Percentiles rank a stretch among this genome's conserved stretches.
Conservation (phyloP, 2,113 vertebrate genomes). For the Stigmatopora nigra region DNA sequence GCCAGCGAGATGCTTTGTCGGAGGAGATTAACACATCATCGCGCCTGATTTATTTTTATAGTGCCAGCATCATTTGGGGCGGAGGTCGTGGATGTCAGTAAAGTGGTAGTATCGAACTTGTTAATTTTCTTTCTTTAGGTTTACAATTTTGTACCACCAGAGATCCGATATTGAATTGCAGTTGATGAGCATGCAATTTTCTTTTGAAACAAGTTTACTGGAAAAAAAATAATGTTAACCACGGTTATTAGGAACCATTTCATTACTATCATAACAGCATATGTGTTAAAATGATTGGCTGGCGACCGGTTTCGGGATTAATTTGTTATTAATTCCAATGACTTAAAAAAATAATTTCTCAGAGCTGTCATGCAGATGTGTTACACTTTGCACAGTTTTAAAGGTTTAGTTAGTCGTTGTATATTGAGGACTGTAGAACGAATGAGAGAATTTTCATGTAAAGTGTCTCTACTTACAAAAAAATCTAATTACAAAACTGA, state of each 20-base stretch:
- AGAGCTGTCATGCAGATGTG: too few species aligned
- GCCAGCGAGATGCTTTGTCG: constrained; percentile 61
- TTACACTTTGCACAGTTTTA: too few species aligned
- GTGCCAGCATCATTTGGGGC: constrained; percentile 51
- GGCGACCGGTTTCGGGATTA: not conserved
- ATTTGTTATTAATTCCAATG: too few species aligned
- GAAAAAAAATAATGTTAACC: too few species aligned
- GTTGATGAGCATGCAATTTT: not conserved
- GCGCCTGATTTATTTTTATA: constrained; percentile 65
- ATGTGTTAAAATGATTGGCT: not conserved
- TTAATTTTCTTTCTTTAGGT: not conserved
- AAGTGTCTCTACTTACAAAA: too few species aligned
- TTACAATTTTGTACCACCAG: not conserved
- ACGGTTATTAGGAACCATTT: too few species aligned
- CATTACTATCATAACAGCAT: too few species aligned
- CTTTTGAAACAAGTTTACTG: not conserved
- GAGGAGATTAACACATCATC: constrained; percentile 70
- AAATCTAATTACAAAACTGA: too few species aligned
- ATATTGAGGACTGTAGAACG: too few species aligned
- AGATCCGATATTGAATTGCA: not conserved
- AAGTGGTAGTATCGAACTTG: constrained; percentile 31
- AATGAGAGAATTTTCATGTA: too few species aligned
- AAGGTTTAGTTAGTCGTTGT: too few species aligned
- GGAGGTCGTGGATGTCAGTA: constrained; percentile 45
- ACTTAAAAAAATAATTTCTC: too few species aligned